Conservation (phyloP, 2,797 vertebrate species). For the Myotis myotis region DNA sequence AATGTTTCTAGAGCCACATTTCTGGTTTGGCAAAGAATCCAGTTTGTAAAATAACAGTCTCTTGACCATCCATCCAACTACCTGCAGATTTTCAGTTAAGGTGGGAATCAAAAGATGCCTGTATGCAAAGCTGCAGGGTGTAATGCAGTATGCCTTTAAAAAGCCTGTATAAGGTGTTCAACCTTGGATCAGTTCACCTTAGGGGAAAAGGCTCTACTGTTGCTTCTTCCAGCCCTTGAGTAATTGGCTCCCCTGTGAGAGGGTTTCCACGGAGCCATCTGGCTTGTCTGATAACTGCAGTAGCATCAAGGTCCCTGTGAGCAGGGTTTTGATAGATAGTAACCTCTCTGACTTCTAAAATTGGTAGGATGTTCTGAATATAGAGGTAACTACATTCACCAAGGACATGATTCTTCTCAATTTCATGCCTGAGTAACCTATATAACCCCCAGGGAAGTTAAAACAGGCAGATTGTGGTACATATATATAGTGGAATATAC, state of each 20-base stretch:
- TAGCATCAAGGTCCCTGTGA: neutral
- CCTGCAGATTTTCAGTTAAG: neutral
- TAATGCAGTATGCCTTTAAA: neutral
- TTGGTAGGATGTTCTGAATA: neutral
- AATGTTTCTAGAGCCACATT: neutral
- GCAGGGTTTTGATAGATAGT: neutral
- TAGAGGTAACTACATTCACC: neutral
- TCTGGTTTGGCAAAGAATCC: neutral
- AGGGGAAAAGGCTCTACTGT: neutral
- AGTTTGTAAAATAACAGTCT: neutral
- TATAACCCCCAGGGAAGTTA: neutral
- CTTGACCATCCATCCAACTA: neutral
- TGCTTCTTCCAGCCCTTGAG: neutral
- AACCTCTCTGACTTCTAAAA: neutral
- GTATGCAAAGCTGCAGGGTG: neutral
- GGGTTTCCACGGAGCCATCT: neutral
- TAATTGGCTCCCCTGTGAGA: neutral
- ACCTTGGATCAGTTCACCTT: neutral
- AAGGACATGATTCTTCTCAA: neutral
- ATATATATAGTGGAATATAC: neutral
- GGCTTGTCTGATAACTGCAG: neutral
- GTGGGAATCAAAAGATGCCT: neutral
- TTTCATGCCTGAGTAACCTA: neutral
- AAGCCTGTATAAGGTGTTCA: neutral
- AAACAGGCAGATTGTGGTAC: neutral